phyloP scores from a whole-genome alignment of 2,888 invertebrate species.

The Ichneumoninae sp. region DNA sequence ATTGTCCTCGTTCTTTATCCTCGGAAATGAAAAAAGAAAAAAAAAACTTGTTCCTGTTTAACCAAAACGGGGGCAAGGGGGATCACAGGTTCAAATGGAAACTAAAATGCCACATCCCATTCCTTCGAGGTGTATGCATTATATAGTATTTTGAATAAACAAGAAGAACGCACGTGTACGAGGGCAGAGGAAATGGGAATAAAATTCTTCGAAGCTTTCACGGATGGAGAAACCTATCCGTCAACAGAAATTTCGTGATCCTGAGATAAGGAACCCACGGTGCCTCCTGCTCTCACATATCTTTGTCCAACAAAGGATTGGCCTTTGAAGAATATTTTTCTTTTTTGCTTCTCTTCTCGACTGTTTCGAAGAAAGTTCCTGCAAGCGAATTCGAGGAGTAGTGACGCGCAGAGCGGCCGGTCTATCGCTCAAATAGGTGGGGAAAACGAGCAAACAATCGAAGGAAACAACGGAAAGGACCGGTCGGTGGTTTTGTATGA shows the following conservation, averaged over 20 bases:
- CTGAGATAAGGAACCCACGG: slow-evolving; percentile 27
- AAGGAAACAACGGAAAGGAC: slow-evolving; percentile 2
- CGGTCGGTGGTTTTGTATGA: slow-evolving; percentile 17
- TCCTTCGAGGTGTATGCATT: not conserved
- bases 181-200: not conserved
- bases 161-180: not conserved
- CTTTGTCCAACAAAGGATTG: slow-evolving; percentile 67
- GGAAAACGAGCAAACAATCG: slow-evolving; percentile 4
- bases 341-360: not conserved
- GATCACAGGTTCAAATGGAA: not conserved
- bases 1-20: not conserved
- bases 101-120: not conserved
- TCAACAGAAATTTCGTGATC: slow-evolving; percentile 34
- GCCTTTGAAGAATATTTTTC: slow-evolving; percentile 33
- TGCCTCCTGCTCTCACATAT: slow-evolving; percentile 37
- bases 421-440: slow-evolving; percentile 3
- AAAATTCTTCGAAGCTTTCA: slow-evolving; percentile 10
- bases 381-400: not conserved
- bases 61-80: not conserved
- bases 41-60: slow-evolving; percentile 8
- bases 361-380: not conserved
- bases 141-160: not conserved
- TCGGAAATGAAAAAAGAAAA: slow-evolving; percentile 7
- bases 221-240: slow-evolving; percentile 8
- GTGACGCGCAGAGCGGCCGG: not conserved